Evolutionary conservation across 2,113 vertebrate genomes (phyloP), one percentile per base, ranked within the genome.

Genomic region (Tylochromis polylepis): DNA sequence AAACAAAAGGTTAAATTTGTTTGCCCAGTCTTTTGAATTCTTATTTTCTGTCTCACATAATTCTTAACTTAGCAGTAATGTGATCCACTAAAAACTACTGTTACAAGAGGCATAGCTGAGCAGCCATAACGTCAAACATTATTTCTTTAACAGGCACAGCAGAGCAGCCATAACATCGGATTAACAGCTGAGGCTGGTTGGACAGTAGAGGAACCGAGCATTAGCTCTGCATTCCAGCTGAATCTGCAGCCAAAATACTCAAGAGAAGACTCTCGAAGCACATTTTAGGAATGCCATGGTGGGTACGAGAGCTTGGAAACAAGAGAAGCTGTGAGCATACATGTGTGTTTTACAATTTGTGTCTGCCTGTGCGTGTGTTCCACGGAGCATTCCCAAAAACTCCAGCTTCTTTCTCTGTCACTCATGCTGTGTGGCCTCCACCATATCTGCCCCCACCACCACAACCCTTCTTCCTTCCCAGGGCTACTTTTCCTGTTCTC

Each of bases 401-500:
- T 93, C 87, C 53, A 36, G 85, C 85, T 82, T 89, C 84, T 81
- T 78, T 92, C 82, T 89, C 60, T 62, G 82, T 86, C 70, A 31
- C 83, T 88, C 93, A 88, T 79, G 87, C 88, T 95, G 91, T 93
- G 94, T 89, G 93, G 89, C 89, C 89, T 93, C 81, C 79, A 62
- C 22, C 12, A 5, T 92, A 91, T 90, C 82, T 86, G 85, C 81
- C 85, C 70, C 85, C 88, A 67, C 62, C 34, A 20, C 49, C 7
- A 4, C 59, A 82, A 81, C 60, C 83, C 82, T 80, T 84, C 77
- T 91, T 92, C 90, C 91, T 93, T 95, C 91, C 93, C 92, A 93
- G 89, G 93, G 86, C 91, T 92, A 88, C 88, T 91, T 94, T 95
- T 94, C 94, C 95, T 95, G 94, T 94, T 92, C 94, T 88, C 75